phyloP scores from a whole-genome alignment of 1,140 invertebrate genomes.

The Dufourea novaeangliae region DNA sequence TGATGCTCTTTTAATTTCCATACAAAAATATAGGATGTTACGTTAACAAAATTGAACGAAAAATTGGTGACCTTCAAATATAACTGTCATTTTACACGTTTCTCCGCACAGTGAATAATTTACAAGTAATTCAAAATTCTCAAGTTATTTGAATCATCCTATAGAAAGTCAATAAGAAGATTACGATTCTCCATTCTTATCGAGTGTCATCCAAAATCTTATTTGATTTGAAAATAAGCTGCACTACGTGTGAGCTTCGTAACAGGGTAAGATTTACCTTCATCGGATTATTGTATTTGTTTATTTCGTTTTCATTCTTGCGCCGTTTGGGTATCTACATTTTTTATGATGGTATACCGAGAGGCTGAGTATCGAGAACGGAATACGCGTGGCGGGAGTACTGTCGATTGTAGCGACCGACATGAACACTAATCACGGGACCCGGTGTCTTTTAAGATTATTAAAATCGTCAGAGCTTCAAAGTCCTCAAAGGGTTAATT shows the following conservation, averaged over 20 bases:
- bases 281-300: neutral
- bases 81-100: no score
- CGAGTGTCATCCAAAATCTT: no score
- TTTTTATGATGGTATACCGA: slow-evolving; percentile 44
- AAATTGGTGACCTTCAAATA: no score
- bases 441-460: slow-evolving; percentile 80
- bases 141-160: no score
- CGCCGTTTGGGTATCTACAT: neutral
- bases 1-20: no score
- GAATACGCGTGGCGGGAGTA: slow-evolving; percentile 55
- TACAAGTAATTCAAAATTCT: no score
- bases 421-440: slow-evolving; percentile 75
- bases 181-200: no score
- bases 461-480: slow-evolving; percentile 80
- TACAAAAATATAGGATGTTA: no score
- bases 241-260: neutral
- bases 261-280: neutral
- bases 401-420: slow-evolving; percentile 69
- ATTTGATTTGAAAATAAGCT: no score
- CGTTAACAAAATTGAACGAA: no score
- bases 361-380: slow-evolving; percentile 26
- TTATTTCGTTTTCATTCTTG: neutral
- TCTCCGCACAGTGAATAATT: no score
- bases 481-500: slow-evolving; percentile 82
- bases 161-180: no score